These are phyloP conservation scores for Strigamia transsilvanica DNA, from an alignment of 2,888 invertebrate genomes.

Conservation along the genomic window DNA sequence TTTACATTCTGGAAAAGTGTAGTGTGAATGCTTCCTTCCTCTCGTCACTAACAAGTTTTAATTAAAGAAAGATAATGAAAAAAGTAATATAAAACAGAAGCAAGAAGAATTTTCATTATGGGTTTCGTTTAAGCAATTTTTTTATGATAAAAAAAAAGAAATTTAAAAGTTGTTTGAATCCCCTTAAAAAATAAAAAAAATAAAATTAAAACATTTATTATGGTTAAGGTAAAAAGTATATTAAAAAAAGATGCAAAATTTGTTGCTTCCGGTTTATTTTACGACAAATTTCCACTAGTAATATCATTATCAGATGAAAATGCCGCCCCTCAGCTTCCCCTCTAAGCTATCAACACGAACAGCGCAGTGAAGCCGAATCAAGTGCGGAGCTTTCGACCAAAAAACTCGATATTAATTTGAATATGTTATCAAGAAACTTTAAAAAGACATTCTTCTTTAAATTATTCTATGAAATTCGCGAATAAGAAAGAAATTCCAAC, in stretches of 20 bases:
- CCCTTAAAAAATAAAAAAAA: too few species aligned
- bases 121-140: neutral
- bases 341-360: neutral
- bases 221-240: too few species aligned
- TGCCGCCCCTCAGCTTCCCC: neutral
- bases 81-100: conserved; percentile 39
- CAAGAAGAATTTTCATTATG: conserved; percentile 10
- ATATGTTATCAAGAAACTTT: neutral
- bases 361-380: conserved; percentile 15
- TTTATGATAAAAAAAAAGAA: neutral
- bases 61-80: conserved; percentile 23
- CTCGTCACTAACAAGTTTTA: conserved; percentile 46
- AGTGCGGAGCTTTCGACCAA: conserved; percentile 28
- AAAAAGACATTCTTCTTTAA: neutral
- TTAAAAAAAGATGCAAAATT: too few species aligned
- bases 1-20: neutral
- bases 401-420: neutral
- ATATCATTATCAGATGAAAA: too few species aligned
- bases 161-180: too few species aligned
- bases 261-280: too few species aligned
- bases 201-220: too few species aligned
- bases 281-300: too few species aligned
- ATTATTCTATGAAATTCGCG: neutral
- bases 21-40: neutral
- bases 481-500: conserved; percentile 35